Conservation (phyloP, 2,797 vertebrate species). For the Luscinia luscinia region DNA sequence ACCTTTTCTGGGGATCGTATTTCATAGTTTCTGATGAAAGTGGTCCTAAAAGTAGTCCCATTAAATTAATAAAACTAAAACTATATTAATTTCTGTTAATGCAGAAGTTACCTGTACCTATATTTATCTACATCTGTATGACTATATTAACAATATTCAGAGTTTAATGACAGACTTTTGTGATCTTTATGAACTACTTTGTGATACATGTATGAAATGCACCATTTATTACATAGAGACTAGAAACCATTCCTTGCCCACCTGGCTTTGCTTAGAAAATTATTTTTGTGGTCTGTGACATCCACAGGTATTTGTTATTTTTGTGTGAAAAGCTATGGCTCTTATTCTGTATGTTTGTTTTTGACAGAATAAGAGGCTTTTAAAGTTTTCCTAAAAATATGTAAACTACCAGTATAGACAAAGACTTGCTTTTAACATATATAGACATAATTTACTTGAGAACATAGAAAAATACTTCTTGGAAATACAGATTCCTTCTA, state of each 20-base stretch:
- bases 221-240: background rate
- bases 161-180: background rate
- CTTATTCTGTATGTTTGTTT: slow-evolving; percentile 30
- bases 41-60: background rate
- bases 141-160: background rate
- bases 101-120: background rate
- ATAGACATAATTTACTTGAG: background rate
- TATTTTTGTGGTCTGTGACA: background rate
- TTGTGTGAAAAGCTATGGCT: background rate
- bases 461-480: slow-evolving; percentile 30
- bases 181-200: background rate
- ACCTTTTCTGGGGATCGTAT: background rate
- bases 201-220: background rate
- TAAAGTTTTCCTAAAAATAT: slow-evolving; percentile 19
- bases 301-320: background rate
- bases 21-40: background rate
- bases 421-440: background rate
- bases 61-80: background rate
- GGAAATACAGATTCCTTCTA: background rate
- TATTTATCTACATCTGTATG: background rate
- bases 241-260: background rate
- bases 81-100: background rate
- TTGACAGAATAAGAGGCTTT: background rate
- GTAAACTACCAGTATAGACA: slow-evolving; percentile 3
- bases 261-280: background rate